These are phyloP conservation scores for Phyllostomus hastatus DNA, from an alignment of 2,113 vertebrate species.

Conservation along the genomic window DNA sequence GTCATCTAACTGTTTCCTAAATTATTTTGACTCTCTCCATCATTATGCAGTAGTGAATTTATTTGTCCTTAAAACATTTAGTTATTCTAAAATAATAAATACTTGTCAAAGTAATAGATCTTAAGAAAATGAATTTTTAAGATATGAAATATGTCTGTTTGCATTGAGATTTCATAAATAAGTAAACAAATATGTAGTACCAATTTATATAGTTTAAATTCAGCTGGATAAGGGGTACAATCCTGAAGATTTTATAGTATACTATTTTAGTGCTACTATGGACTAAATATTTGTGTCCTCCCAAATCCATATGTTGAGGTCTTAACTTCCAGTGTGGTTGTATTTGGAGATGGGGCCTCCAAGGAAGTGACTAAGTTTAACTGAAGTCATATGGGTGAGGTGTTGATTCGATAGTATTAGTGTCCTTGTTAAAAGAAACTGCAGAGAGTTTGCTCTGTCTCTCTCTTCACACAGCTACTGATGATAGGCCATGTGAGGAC, in stretches of 20 bases:
- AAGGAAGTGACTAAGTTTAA: not conserved
- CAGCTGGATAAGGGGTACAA: not conserved
- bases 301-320: not conserved
- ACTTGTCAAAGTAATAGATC: not conserved
- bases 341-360: not conserved
- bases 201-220: constrained; percentile 5
- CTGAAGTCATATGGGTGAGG: not conserved
- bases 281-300: not conserved
- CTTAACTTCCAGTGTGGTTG: not conserved
- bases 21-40: not conserved
- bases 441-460: not conserved
- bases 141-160: not conserved
- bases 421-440: not conserved
- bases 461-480: not conserved
- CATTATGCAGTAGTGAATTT: not conserved
- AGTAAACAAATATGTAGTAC: not conserved
- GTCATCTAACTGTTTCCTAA: not conserved
- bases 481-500: not conserved
- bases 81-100: not conserved
- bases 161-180: not conserved
- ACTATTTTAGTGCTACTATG: not conserved
- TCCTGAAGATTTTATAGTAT: not conserved
- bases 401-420: not conserved
- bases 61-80: not conserved
- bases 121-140: not conserved